Evolutionary conservation across 2,797 vertebrate genomes (phyloP).

Genomic region (Melanotaenia boesemani): DNA sequence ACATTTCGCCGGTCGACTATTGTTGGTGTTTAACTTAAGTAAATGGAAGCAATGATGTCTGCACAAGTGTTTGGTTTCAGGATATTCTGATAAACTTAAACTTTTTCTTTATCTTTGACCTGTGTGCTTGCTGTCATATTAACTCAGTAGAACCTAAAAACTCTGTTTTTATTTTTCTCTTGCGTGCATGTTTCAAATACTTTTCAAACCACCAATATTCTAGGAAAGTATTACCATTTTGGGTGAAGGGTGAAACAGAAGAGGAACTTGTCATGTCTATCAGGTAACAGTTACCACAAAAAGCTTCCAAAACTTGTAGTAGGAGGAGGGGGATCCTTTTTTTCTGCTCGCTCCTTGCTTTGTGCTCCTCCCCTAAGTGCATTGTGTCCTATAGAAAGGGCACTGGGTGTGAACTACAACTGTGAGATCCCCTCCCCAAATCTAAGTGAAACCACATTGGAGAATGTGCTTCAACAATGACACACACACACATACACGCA

Average conservation of each 20-base stretch:
- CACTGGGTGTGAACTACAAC: slow-evolving; percentile 69
- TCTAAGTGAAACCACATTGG: slow-evolving; percentile 80
- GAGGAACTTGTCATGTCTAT: slow-evolving; percentile 49
- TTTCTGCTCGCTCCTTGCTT: not conserved
- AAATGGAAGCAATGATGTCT: not conserved
- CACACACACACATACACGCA: slow-evolving; percentile 42
- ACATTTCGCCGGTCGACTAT: not conserved
- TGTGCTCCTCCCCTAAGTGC: slow-evolving; percentile 57
- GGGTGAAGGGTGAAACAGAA: slow-evolving; percentile 51
- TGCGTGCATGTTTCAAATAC: not conserved
- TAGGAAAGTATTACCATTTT: not conserved
- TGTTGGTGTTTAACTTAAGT: not conserved
- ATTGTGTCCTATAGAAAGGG: slow-evolving; percentile 65
- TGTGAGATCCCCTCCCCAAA: slow-evolving; percentile 70
- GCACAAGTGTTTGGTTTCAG: not conserved
- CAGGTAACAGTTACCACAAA: slow-evolving; percentile 67
- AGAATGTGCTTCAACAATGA: slow-evolving; percentile 70
- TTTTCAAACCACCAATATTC: fast-evolving
- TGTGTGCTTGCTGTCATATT: not conserved
- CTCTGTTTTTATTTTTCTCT: not conserved
- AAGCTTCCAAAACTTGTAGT: slow-evolving; percentile 59
- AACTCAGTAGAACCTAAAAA: not conserved
- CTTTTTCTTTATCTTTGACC: not conserved
- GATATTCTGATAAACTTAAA: not conserved
- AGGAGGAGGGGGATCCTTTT: slow-evolving; percentile 52